Evolutionary conservation across 2,797 vertebrate species (phyloP), one percentile per base, ranked within the genome.

Genomic region (Leptatherina wallacei): DNA sequence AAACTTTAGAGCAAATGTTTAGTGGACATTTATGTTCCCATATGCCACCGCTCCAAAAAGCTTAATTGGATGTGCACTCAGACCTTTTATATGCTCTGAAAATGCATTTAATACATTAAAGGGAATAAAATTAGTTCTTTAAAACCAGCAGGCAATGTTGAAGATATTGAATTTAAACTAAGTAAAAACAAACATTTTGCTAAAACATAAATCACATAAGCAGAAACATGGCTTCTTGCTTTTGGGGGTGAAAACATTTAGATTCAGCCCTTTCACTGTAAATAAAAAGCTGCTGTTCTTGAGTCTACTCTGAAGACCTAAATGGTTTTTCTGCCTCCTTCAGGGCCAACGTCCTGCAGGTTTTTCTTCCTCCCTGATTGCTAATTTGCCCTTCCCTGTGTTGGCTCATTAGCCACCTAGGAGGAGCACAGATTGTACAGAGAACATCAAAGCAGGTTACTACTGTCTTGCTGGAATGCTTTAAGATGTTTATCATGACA

Each of bases 391-490:
- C 32, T 58, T 84, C 68, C 29, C 75, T 5, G 51, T 68, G 71
- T 82, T 82, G 80, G 69, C 77, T 89, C 83, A 86, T 85, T 88
- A 88, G 79, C 84, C 71, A 54, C 76, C 66, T 54, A 33, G 60
- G 74, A 70, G 70, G 77, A 70, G 30, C 33, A 65, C 69, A 70
- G 78, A 64, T 59, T 67, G 82, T 65, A 79, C 58, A 51, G 65
- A 64, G 33, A 63, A 55, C 73, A 42, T 27, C 63, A n/a, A 4
- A 57, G 49, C 24, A 6, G 35, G 24, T 14, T 30, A 33, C 69
- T 27, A 18, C 18, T 24, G 52, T 80, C 57, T 67, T 9, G 58
- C 14, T 42, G 14, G 38, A 35, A 30, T 35, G 33, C 62, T 56
- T 42, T 29, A 42, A 69, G 58, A 66, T 35, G 6, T 71, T 64